Evolutionary conservation across 2,113 vertebrate species (phyloP).

Genomic region (Rana temporaria): DNA sequence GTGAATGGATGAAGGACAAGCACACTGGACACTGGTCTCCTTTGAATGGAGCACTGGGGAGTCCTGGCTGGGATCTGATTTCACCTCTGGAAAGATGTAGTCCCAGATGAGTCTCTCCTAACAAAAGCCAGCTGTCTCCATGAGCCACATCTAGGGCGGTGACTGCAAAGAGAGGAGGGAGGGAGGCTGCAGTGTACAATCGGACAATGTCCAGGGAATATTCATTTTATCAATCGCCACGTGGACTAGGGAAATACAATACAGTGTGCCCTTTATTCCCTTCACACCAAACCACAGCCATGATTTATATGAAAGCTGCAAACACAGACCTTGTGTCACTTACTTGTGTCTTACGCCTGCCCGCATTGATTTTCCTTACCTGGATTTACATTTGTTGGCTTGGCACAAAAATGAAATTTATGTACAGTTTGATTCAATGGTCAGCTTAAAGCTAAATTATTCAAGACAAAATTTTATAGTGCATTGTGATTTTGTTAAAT

Average conservation of each 20-base stretch:
- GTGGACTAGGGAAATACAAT: slow-evolving; percentile 2
- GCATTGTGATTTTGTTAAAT: too few relatives aligned
- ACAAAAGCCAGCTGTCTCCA: slow-evolving; percentile 57
- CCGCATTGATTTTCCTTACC: not conserved
- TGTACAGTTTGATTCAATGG: too few relatives aligned
- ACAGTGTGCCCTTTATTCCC: not conserved
- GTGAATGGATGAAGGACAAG: slow-evolving; percentile 9
- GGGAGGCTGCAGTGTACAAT: slow-evolving; percentile 22
- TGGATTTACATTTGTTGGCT: too few relatives aligned
- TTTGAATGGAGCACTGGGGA: slow-evolving; percentile 24
- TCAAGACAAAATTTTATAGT: too few relatives aligned
- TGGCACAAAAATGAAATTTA: too few relatives aligned
- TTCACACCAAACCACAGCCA: not conserved
- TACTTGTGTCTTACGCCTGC: not conserved
- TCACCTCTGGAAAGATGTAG: slow-evolving; percentile 41
- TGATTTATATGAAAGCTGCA: not conserved
- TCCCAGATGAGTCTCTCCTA: slow-evolving; percentile 32
- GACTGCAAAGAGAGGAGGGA: slow-evolving; percentile 44
- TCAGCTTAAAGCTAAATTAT: too few relatives aligned
- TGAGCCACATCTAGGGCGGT: slow-evolving; percentile 49
- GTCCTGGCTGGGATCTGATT: slow-evolving; percentile 32
- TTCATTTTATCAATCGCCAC: slow-evolving; percentile 39
- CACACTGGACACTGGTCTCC: slow-evolving; percentile 10
- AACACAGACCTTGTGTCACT: not conserved
- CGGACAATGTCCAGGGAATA: not conserved